Percentiles rank a stretch among this genome's conserved stretches.
Conservation (phyloP, 2,888 invertebrate species). For the Ariolimax columbianus region DNA sequence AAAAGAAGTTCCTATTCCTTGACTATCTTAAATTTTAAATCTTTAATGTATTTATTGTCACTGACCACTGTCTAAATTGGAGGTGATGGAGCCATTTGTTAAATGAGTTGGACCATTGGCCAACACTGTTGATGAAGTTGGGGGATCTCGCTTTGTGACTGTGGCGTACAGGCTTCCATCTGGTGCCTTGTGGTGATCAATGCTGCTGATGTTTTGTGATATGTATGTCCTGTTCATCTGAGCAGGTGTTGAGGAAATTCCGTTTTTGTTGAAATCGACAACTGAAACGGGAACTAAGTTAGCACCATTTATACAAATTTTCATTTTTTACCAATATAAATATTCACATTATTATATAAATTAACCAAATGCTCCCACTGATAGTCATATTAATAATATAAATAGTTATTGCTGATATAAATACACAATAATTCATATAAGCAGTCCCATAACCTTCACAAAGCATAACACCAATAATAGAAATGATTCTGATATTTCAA, state of each 20-base stretch:
- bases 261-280: slow-evolving; percentile 68
- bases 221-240: slow-evolving; percentile 45
- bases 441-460: not conserved
- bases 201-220: slow-evolving; percentile 41
- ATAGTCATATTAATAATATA: not conserved
- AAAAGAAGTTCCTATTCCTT: not conserved
- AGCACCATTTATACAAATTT: not conserved
- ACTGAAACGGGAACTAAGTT: slow-evolving; percentile 52
- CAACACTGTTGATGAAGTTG: slow-evolving; percentile 35
- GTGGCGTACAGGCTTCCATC: slow-evolving; percentile 93
- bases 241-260: slow-evolving; percentile 55
- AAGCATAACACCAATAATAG: not conserved
- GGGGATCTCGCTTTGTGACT: slow-evolving; percentile 77
- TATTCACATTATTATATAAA: not conserved
- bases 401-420: not conserved
- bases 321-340: not conserved
- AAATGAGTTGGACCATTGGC: slow-evolving; percentile 64
- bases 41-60: slow-evolving; percentile 69
- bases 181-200: slow-evolving; percentile 55
- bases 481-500: not conserved
- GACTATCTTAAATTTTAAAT: not conserved
- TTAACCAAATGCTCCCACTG: not conserved
- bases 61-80: slow-evolving; percentile 94
- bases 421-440: not conserved
- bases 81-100: slow-evolving; percentile 83